Conservation (phyloP, 1,140 invertebrate genomes). For the Wasmannia auropunctata region DNA sequence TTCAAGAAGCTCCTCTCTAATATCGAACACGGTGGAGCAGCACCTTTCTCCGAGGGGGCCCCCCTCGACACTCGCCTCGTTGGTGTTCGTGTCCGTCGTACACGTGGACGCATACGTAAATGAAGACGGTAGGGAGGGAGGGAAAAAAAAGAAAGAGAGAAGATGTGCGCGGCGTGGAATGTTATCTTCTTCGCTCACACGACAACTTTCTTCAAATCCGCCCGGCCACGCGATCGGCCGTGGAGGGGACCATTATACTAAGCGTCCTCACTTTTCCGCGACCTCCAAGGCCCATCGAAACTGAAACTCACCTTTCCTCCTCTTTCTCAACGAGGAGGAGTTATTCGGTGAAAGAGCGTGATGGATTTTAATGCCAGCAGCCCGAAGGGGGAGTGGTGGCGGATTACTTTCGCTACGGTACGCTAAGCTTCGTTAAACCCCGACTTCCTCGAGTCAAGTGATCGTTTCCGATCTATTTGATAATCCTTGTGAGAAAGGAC, state of each 20-base stretch:
- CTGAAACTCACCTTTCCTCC: constrained; percentile 65
- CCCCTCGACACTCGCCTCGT: constrained; percentile 31
- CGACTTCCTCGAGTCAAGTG: constrained; percentile 30
- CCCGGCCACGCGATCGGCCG: constrained; percentile 42
- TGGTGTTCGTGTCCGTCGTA: background rate
- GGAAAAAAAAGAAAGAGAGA: constrained; percentile 12
- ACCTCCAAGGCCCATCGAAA: constrained; percentile 77
- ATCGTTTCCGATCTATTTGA: constrained; percentile 38
- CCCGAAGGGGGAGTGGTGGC: background rate
- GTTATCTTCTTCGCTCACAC: background rate
- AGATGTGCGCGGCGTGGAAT: background rate
- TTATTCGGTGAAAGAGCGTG: constrained; percentile 70
- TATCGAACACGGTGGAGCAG: constrained; percentile 78
- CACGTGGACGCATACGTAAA: background rate
- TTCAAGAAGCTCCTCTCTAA: constrained; percentile 83
- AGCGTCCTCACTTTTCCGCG: constrained; percentile 73
- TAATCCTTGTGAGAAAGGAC: constrained; percentile 18
- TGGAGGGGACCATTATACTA: constrained; percentile 68
- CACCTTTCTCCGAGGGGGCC: constrained; percentile 82
- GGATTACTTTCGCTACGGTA: constrained; percentile 41
- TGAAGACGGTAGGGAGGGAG: background rate
- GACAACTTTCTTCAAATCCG: constrained; percentile 71
- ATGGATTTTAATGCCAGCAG: background rate
- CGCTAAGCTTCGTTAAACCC: background rate
- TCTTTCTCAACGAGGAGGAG: constrained; percentile 36